Evolutionary conservation across 2,797 vertebrate genomes (phyloP).

Genomic region (Silurus aristotelis): DNA sequence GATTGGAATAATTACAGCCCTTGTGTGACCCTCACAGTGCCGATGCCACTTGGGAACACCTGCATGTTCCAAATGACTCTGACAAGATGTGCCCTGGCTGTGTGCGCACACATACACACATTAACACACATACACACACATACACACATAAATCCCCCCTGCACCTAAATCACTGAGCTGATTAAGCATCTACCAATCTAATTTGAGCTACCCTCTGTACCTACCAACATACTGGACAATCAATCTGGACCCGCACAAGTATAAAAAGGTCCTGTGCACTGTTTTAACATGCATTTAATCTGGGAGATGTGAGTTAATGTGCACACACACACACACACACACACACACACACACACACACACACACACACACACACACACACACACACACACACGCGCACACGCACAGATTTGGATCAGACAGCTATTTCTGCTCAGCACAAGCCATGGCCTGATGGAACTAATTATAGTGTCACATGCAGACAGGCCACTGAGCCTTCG

Average conservation of each 20-base stretch:
- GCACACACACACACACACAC: constrained; percentile 11
- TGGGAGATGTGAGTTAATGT: constrained; percentile 32
- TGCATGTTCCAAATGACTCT: constrained; percentile 45
- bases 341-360: not conserved
- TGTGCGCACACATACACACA: constrained; percentile 3
- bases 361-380: constrained; percentile 17
- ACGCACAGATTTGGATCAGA: constrained; percentile 25
- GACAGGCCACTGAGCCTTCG: constrained; percentile 45
- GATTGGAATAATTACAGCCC: constrained; percentile 60
- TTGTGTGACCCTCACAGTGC: constrained; percentile 52
- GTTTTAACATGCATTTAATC: constrained; percentile 52
- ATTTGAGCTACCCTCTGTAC: constrained; percentile 46
- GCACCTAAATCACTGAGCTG: constrained; percentile 30
- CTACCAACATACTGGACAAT: constrained; percentile 52
- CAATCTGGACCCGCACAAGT: constrained; percentile 31
- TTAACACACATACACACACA: constrained; percentile 13
- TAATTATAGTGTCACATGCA: constrained; percentile 57
- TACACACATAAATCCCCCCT: not conserved
- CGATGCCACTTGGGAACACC: constrained; percentile 51
- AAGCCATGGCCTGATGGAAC: constrained; percentile 49
- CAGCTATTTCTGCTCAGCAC: constrained; percentile 47
- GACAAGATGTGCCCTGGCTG: constrained; percentile 41
- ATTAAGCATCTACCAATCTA: constrained; percentile 48
- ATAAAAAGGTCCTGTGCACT: constrained; percentile 25
- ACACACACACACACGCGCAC: too few relatives aligned